Evolutionary conservation across 1,140 invertebrate species (phyloP).

Genomic region (Drosophila pseudoobscura): DNA sequence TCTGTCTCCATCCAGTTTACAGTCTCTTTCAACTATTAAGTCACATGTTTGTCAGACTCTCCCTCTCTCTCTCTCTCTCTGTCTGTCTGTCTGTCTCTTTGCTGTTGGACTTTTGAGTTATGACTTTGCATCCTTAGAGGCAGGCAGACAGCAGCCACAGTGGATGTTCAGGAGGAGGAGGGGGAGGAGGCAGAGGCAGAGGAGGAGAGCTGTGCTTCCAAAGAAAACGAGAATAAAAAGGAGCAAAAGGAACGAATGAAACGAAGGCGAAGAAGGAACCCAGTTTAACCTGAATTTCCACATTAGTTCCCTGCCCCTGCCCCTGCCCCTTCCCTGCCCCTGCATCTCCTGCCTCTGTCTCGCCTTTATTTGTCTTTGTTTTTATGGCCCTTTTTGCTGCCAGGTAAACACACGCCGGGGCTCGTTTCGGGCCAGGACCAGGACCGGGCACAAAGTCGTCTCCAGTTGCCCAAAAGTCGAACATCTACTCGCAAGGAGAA

Average conservation of each 20-base stretch:
- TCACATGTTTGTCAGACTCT: conserved; percentile 53
- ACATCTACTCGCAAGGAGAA: background rate
- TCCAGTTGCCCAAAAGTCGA: conserved; percentile 28
- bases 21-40: conserved; percentile 50
- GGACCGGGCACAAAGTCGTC: conserved; percentile 21
- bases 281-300: conserved; percentile 80
- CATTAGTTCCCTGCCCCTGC: conserved; percentile 49
- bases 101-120: conserved; percentile 74
- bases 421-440: background rate
- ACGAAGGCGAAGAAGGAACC: conserved; percentile 24
- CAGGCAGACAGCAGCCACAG: background rate
- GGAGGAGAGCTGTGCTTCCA: conserved; percentile 28
- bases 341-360: conserved; percentile 19
- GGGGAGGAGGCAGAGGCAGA: too few relatives aligned
- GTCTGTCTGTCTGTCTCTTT: background rate
- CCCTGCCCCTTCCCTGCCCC: too few relatives aligned
- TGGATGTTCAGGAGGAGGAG: too few relatives aligned
- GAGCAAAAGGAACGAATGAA: background rate
- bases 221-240: conserved; percentile 5
- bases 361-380: conserved; percentile 74
- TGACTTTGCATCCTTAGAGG: conserved; percentile 71
- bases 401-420: conserved; percentile 60
- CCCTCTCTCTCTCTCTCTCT: conserved; percentile 5
- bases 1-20: conserved; percentile 25
- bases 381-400: conserved; percentile 70